phyloP scores from a whole-genome alignment of 2,888 invertebrate species.

The Pseudoips prasinana region DNA sequence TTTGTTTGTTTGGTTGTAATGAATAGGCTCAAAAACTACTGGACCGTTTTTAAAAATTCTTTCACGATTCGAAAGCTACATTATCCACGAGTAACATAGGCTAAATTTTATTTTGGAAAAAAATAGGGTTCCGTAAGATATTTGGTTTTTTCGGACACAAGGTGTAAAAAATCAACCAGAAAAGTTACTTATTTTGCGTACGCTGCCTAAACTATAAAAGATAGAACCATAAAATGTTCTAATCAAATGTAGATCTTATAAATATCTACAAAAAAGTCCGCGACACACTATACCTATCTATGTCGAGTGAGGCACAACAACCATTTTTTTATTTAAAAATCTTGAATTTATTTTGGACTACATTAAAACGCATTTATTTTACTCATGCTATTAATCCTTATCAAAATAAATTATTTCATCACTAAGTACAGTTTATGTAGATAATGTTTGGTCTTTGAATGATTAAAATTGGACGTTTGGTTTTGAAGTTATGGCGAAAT shows the following conservation, averaged over 20 bases:
- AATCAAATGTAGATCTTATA: conserved; percentile 5
- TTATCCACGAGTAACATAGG: no score
- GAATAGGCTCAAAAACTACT: background rate
- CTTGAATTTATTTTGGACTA: background rate
- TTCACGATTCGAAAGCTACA: background rate
- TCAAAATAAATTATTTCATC: background rate
- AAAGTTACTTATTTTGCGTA: conserved; percentile 16
- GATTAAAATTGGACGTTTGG: background rate
- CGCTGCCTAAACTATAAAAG: no score
- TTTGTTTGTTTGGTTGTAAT: background rate
- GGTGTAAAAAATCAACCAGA: conserved; percentile 15
- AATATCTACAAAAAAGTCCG: conserved; percentile 6
- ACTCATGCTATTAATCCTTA: no score
- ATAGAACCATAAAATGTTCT: background rate
- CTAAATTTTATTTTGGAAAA: background rate
- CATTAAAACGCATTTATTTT: background rate
- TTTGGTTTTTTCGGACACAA: conserved; percentile 8
- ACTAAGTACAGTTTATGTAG: background rate
- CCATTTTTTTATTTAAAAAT: background rate
- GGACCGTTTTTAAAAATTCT: background rate
- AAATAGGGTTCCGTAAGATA: conserved; percentile 1
- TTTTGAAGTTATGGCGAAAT: conserved; percentile 1
- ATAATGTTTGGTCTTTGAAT: background rate
- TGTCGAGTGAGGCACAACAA: conserved; percentile 5
- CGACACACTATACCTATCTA: conserved; percentile 6